Base-by-base conservation (phyloP, 2,113 vertebrate species). In the Eleginops maclovinus region DNA sequence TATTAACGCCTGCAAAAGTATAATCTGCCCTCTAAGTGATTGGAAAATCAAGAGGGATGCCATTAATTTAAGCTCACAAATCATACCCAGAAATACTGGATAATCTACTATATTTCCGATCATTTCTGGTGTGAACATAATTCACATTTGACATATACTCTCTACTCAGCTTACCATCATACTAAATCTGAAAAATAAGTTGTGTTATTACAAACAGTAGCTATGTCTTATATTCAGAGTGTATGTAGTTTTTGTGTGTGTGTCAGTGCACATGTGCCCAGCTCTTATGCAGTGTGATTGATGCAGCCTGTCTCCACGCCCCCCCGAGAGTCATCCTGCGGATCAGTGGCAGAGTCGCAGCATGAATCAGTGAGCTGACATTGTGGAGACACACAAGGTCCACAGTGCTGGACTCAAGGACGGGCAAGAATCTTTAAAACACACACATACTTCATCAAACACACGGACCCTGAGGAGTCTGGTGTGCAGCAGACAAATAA, bases 361-460 rank as follows among this genome's bases (percentile, higher is more conserved):
- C 82, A 81, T 87, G 88, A 89, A 90, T 91, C 89, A 91, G 70
- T 73, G 70, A 83, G 67, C 67, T 85, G 87, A 84, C 84, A 85
- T 81, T 26, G 72, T 72, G 8, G 36, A 87, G 78, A 67, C 75
- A 71, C 83, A 88, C 76, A 82, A 83, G 63, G 77, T 86, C 77
- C 68, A 71, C 65, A 66, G 26, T 69, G 81, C 55, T 86, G 81
- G 70, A 81, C 81, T 88, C 84, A 87, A 89, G 84, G 87, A 87
- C 88, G 88, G 70, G 47, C 61, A 64, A 65, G 61, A 55, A 71
- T 71, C 71, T 68, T 85, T 77, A 61, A 79, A 71, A 62, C 53
- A 51, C 17, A 51, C 54, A 67, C 59, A 81, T 59, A 69, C 66
- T 28, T 24, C 58, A 77, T 62, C 72, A 78, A 79, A 51, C 69